A percentile compares a stretch with the other conserved stretches of the same genome.
Conservation (phyloP, 2,113 vertebrate species). For the Petromus typicus region DNA sequence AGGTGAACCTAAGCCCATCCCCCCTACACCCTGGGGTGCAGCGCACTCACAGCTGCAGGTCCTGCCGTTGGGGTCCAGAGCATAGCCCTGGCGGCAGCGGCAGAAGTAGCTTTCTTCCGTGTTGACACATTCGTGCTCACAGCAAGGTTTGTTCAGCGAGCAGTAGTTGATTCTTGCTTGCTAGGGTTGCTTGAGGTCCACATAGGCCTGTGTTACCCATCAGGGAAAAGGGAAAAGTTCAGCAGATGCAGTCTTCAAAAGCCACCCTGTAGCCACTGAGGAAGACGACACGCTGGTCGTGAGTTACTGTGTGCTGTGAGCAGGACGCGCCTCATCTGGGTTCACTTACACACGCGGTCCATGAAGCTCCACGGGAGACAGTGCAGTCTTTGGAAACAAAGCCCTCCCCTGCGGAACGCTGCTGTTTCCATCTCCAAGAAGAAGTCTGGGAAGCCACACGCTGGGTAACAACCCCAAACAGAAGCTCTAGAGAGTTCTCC, state of each 20-base stretch:
- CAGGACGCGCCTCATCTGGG: neutral
- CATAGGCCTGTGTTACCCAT: neutral
- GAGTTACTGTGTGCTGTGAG: neutral
- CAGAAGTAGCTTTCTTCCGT: constrained; percentile 86
- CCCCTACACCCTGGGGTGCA: neutral
- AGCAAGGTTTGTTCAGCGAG: constrained; percentile 86
- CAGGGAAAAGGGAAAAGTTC: neutral
- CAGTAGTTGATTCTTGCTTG: constrained; percentile 88
- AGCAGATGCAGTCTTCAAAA: neutral
- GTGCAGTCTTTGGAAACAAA: neutral
- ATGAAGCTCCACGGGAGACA: neutral
- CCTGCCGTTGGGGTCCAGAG: constrained; percentile 83
- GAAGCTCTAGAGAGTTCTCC: neutral
- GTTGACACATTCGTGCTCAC: constrained; percentile 88
- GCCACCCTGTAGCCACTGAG: too few relatives aligned
- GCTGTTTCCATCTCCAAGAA: neutral
- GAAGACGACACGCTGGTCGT: neutral
- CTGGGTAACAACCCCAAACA: neutral
- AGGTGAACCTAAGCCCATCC: neutral
- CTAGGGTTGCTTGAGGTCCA: neutral
- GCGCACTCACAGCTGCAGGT: constrained; percentile 88
- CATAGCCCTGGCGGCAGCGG: constrained; percentile 86
- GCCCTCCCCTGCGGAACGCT: neutral
- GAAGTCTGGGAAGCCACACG: neutral
- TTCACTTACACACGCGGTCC: neutral